These are phyloP conservation scores for Criorhina ranunculi DNA, from an alignment of 2,888 invertebrate genomes.

Conservation along the genomic window DNA sequence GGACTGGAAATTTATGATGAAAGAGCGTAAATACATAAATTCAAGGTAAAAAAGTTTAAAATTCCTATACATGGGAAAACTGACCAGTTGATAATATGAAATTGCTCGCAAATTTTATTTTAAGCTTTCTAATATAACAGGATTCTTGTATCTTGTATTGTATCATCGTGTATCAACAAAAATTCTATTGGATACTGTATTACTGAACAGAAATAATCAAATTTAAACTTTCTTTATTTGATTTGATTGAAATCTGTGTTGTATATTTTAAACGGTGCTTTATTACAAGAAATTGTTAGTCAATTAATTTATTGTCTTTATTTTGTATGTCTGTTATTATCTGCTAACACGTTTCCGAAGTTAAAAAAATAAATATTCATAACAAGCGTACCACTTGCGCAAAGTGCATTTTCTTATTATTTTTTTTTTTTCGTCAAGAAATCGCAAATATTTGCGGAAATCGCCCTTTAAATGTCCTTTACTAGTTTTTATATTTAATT, in stretches of 20 bases:
- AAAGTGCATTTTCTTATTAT: too few species aligned
- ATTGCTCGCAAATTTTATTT: constrained; percentile 20
- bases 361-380: too few species aligned
- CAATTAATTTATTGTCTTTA: too few species aligned
- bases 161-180: background rate
- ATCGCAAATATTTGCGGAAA: too few species aligned
- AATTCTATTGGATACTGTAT: background rate
- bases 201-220: background rate
- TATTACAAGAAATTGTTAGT: too few species aligned
- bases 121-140: background rate
- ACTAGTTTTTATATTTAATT: too few species aligned
- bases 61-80: background rate
- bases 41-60: constrained; percentile 54
- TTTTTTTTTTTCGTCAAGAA: too few species aligned
- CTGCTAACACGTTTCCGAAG: too few species aligned
- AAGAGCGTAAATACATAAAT: constrained; percentile 50
- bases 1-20: constrained; percentile 53
- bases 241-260: background rate
- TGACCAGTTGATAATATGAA: constrained; percentile 25
- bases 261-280: too few species aligned
- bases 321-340: too few species aligned
- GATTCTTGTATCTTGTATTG: background rate
- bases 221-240: background rate
- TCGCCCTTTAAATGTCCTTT: too few species aligned
- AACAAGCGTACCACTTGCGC: too few species aligned